phyloP scores from a whole-genome alignment of 2,797 vertebrate genomes.

The Acanthiza pusilla region DNA sequence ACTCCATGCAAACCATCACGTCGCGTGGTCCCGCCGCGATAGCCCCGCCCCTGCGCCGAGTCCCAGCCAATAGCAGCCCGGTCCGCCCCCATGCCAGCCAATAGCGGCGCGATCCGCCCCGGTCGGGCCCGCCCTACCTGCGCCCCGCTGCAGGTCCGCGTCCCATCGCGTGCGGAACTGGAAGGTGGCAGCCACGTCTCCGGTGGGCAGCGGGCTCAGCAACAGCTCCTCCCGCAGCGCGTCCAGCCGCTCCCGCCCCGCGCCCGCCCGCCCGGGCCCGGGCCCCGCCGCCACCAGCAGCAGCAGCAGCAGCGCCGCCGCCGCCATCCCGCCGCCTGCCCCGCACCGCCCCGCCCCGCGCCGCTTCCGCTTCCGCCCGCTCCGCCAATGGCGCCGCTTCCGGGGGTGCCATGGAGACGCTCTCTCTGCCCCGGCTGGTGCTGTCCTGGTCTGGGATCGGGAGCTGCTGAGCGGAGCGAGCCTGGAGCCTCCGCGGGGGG shows the following conservation, averaged over 20 bases:
- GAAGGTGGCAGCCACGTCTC: constrained; percentile 90
- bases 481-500: too few species aligned
- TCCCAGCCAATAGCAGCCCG: background rate
- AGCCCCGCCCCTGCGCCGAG: too few species aligned
- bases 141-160: constrained; percentile 79
- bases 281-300: background rate
- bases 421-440: background rate
- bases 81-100: background rate
- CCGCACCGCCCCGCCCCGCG: background rate
- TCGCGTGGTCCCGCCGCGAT: background rate
- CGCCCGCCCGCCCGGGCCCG: background rate
- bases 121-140: background rate
- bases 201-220: constrained; percentile 85
- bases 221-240: constrained; percentile 88
- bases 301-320: background rate
- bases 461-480: background rate
- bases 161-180: constrained; percentile 93
- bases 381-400: background rate
- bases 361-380: constrained; percentile 1
- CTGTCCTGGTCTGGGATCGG: background rate
- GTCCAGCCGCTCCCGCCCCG: constrained; percentile 64
- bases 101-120: background rate
- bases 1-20: fast-evolving
- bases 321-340: background rate
- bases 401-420: background rate